Percentiles rank a stretch among this genome's conserved stretches.
These are phyloP conservation scores for Crotalus horridus DNA, from an alignment of 2,113 vertebrate species.

Conservation along the genomic window DNA sequence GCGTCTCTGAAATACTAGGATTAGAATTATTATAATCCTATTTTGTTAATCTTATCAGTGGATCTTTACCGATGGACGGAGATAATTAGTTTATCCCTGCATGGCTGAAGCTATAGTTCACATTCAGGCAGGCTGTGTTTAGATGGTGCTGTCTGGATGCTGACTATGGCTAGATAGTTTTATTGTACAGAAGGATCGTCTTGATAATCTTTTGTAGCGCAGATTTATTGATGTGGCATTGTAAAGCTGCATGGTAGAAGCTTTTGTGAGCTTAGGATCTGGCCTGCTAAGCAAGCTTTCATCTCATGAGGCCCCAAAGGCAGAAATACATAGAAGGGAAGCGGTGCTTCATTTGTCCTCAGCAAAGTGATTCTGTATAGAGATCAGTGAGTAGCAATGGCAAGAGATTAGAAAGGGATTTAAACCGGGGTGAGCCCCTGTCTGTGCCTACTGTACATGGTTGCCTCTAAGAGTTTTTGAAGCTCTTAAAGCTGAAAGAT, in stretches of 20 bases:
- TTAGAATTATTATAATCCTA: slow-evolving; percentile 21
- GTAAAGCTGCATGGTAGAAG: neutral
- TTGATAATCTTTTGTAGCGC: neutral
- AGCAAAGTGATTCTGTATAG: neutral
- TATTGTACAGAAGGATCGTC: neutral
- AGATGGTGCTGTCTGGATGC: neutral
- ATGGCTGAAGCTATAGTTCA: slow-evolving; percentile 13
- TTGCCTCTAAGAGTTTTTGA: neutral
- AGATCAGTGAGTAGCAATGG: neutral
- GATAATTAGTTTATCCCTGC: slow-evolving; percentile 5
- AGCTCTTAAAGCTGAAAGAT: neutral
- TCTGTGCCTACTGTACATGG: neutral
- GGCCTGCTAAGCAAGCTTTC: neutral
- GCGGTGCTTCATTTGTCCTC: neutral
- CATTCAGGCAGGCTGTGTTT: accelerated
- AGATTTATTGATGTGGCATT: neutral
- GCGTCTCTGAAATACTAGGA: neutral
- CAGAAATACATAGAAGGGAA: neutral
- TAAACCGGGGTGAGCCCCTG: neutral
- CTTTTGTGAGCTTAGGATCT: neutral
- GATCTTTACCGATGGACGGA: neutral
- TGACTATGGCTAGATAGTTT: neutral
- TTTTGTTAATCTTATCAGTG: neutral
- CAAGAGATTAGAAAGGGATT: neutral
- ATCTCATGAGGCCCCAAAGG: neutral